Conservation (phyloP, 2,888 invertebrate species). For the Choristoneura rosaceana region DNA sequence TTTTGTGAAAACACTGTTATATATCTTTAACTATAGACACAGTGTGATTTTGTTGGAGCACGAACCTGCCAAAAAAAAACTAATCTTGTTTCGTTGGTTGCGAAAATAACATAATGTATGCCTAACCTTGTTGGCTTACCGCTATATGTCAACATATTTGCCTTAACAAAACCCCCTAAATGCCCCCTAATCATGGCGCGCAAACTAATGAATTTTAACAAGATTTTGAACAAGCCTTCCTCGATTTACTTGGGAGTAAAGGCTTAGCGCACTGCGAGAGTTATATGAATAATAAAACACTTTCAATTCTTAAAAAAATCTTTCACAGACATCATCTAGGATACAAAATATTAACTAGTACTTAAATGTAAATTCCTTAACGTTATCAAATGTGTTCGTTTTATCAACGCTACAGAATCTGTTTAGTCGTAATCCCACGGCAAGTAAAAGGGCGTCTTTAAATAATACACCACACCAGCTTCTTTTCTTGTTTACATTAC, state of each 20-base stretch:
- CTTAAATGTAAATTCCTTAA: too few species aligned
- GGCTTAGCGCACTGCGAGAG: slow-evolving; percentile 20
- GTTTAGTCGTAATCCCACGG: too few species aligned
- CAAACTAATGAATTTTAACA: slow-evolving; percentile 43
- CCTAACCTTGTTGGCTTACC: background rate
- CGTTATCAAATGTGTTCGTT: too few species aligned
- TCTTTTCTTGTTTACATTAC: background rate
- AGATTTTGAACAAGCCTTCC: slow-evolving; percentile 38
- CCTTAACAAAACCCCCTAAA: slow-evolving; percentile 24
- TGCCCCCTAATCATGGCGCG: slow-evolving; percentile 34
- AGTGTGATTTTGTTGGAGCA: too few species aligned
- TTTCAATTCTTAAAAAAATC: too few species aligned
- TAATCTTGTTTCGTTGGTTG: background rate
- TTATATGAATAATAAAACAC: background rate
- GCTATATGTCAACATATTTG: slow-evolving; percentile 26
- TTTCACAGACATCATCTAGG: too few species aligned
- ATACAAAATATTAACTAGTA: too few species aligned
- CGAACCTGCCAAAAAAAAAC: too few species aligned
- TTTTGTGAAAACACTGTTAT: too few species aligned
- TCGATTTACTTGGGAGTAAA: slow-evolving; percentile 29
- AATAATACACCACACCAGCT: background rate
- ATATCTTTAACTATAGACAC: too few species aligned
- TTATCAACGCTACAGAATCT: too few species aligned
- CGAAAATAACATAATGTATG: background rate
- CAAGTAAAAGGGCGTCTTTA: too few species aligned